Evolutionary conservation across 2,113 vertebrate genomes (phyloP).

Genomic region (Scophthalmus maximus): DNA sequence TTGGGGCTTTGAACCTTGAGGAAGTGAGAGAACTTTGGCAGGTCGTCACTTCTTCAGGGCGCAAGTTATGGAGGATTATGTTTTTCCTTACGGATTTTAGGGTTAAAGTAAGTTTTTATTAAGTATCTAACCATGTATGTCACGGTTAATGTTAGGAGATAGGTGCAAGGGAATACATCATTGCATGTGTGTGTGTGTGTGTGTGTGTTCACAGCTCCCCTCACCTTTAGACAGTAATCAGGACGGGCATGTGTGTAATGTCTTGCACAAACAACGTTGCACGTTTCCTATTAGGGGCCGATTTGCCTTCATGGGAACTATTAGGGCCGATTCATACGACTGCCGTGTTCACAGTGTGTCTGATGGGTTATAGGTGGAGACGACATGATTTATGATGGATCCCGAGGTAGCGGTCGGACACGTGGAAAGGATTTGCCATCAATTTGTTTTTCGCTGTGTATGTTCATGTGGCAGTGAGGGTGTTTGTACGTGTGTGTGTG

Average conservation of each 20-base stretch:
- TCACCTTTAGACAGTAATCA: slow-evolving; percentile 61
- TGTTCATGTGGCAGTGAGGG: neutral
- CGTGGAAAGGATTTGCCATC: slow-evolving; percentile 63
- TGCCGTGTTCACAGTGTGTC: slow-evolving; percentile 40
- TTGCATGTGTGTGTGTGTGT: neutral
- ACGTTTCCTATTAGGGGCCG: slow-evolving; percentile 51
- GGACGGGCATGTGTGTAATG: slow-evolving; percentile 53
- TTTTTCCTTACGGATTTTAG: no score
- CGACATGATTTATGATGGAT: slow-evolving; percentile 65
- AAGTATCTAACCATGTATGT: no score
- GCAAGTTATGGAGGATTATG: no score
- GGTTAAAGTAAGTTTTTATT: no score
- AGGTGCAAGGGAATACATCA: neutral
- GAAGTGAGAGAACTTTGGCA: no score
- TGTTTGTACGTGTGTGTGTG: neutral
- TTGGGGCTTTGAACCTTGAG: no score
- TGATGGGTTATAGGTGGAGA: slow-evolving; percentile 23
- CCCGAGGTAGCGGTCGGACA: slow-evolving; percentile 48
- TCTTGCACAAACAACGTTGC: slow-evolving; percentile 31
- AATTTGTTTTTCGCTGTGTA: slow-evolving; percentile 40
- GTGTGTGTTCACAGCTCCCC: slow-evolving; percentile 31
- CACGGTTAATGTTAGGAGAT: neutral
- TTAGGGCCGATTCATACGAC: slow-evolving; percentile 49
- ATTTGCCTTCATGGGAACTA: slow-evolving; percentile 51
- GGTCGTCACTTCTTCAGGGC: no score